Evolutionary conservation across 2,113 vertebrate species (phyloP), one percentile per base, ranked within the genome.

Genomic region (Colius striatus): DNA sequence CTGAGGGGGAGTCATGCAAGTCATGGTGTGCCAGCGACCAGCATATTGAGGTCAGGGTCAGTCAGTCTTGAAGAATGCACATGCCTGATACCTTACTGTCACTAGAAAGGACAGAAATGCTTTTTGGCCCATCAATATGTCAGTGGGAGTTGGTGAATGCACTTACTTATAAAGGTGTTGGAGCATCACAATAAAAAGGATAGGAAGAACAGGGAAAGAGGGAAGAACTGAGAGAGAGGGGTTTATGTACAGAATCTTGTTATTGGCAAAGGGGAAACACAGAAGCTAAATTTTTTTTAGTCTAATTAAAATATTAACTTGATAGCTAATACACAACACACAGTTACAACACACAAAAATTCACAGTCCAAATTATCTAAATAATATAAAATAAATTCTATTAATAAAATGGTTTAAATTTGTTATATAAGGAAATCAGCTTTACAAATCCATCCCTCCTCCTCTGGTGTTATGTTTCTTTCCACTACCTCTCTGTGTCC

Each of bases 21-120:
- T 36, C 72, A 10, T 17, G 19, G 16, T 23, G 41, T 38, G 29
- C 14, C 32, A 15, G 8, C 10, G 58, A 30, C 3, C 6, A 23
- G 29, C 4, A 1, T 7, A 25, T 11, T 0, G 0, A 70, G 47
- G 36, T 5, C 26, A 43, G 16, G 29, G 7, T 16, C 30, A 88
- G 30, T 45, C 0, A 0, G 8, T 62, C 51, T 53, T 51, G 20
- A 67, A n/a, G 30, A 72, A 27, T 38, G 16, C 72, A 53, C 6
- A 60, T 17, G 4, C 6, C 32, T 67, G 57, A 9, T 19, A 22
- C 47, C 41, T 60, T 47, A 5, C 41, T 74, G 70, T 36, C 8
- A 3, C 32, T 16, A 11, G 34, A 66, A 43, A 50, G 73, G 43
- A n/a, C 27, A 58, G 34, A 73, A 91, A 25, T 63, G 18, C 11